Evolutionary conservation across 1,140 invertebrate species (phyloP), one percentile per base, ranked within the genome.

Genomic region (Holcopasites calliopsidis): DNA sequence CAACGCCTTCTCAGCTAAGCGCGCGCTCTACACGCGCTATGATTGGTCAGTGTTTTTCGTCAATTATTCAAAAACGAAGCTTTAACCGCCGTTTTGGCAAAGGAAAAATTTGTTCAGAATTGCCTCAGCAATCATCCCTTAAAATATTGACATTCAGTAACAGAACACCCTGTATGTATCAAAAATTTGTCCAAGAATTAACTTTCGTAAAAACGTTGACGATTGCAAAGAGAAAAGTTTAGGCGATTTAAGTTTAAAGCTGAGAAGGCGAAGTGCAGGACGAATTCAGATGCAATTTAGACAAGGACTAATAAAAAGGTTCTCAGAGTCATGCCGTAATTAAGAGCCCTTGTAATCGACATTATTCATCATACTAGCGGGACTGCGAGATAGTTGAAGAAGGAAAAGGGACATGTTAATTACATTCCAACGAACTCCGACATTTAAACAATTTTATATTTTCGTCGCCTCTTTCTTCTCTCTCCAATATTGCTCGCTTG

Each of bases 271-370:
- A 62, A 26, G 18, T 28, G 18, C 16, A 28, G 38, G 28, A 40
- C 58, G 38, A 73, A 65, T 73, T 73, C 35, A 65, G 70, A 73
- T 38, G 38, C 49, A 16, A 40, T 44, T 7, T 23, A 21, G 8
- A 70, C 42, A 44, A 72, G 33, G 49, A 47, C 10, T 26, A 82
- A 69, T 52, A 55, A 76, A 78, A 77, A 79, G 69, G 35, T 64
- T 70, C 21, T 16, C 57, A 38, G 47, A 85, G 80, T 78, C 52
- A 66, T 44, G 65, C 66, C 58, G 71, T 78, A 84, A 84, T 84
- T 83, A 85, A 76, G 66, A 49, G 69, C 28, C 21, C 65, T 78
- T 77, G 77, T 84, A 83, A 83, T 84, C 77, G 73, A 73, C 79
- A 77, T 83, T 57, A 42, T 54, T 79, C 72, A 58, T 80, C 72